These are phyloP conservation scores for Enteromius viviparus DNA, from an alignment of 2,797 vertebrate species.

Conservation along the genomic window DNA sequence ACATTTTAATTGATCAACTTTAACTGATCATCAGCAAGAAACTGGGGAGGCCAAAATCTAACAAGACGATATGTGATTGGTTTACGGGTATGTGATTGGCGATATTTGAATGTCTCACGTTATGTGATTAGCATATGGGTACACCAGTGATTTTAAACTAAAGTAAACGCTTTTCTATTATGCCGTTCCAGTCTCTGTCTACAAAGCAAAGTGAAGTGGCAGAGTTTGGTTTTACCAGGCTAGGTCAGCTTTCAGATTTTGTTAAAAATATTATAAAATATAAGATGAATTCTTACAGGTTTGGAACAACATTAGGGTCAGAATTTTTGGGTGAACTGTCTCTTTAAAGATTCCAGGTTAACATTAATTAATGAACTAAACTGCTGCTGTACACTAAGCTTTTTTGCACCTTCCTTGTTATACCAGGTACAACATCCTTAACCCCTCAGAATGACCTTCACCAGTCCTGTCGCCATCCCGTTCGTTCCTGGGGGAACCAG, in stretches of 20 bases:
- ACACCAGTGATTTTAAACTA: too few relatives aligned
- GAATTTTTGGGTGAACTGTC: not conserved
- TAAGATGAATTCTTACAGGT: not conserved
- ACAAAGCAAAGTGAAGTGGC: too few relatives aligned
- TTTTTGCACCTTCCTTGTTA: not conserved
- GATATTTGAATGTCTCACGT: too few relatives aligned
- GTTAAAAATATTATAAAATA: not conserved
- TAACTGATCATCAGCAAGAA: too few relatives aligned
- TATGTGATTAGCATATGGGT: too few relatives aligned
- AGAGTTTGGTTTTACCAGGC: too few relatives aligned
- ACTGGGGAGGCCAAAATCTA: too few relatives aligned
- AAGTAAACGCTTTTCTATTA: too few relatives aligned
- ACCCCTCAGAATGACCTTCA: constrained; percentile 75
- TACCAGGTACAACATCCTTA: constrained; percentile 49
- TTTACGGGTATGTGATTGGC: too few relatives aligned
- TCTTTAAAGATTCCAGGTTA: not conserved
- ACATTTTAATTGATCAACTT: too few relatives aligned
- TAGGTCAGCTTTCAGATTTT: not conserved
- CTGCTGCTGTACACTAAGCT: not conserved
- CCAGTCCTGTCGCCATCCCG: constrained; percentile 87
- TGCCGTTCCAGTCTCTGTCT: too few relatives aligned
- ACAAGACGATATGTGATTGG: too few relatives aligned
- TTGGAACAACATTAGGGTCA: not conserved
- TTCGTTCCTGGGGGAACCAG: constrained; percentile 82
- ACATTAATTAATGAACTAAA: not conserved